phyloP scores from a whole-genome alignment of 2,888 invertebrate species.

The Scaeva pyrastri region DNA sequence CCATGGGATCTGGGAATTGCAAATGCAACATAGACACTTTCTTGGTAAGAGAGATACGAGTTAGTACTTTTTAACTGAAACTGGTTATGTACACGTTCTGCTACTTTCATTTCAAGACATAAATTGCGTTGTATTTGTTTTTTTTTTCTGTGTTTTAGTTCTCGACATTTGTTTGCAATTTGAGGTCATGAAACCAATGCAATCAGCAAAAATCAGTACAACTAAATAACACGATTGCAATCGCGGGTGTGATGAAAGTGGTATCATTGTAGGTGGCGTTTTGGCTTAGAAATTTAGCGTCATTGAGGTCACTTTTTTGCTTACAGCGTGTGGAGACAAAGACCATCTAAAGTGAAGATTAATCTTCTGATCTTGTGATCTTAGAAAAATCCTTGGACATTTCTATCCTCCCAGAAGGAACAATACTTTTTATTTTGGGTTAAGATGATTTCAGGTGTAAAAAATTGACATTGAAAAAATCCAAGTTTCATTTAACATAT shows the following conservation, averaged over 20 bases:
- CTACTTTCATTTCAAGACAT: constrained; percentile 19
- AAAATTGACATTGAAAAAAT: too few relatives aligned
- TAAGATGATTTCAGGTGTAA: too few relatives aligned
- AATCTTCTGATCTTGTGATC: too few relatives aligned
- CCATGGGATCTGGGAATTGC: constrained; percentile 14
- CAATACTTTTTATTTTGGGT: too few relatives aligned
- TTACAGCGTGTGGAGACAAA: too few relatives aligned
- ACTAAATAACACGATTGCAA: not conserved
- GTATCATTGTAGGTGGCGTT: not conserved
- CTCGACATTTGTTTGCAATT: not conserved
- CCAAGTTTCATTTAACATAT: too few relatives aligned
- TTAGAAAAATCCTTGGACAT: too few relatives aligned
- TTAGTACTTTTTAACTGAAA: too few relatives aligned
- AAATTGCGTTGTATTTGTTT: not conserved
- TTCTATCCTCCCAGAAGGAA: too few relatives aligned
- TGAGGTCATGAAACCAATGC: constrained; percentile 1
- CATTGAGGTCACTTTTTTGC: not conserved
- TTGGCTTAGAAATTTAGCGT: not conserved
- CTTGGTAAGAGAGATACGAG: not conserved
- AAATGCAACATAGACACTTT: constrained; percentile 26
- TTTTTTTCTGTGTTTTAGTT: not conserved
- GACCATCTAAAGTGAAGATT: too few relatives aligned
- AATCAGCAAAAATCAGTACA: not conserved
- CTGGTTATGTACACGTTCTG: constrained; percentile 18
- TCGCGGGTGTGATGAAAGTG: not conserved